A percentile compares a stretch with the other conserved stretches of the same genome.
phyloP scores from a whole-genome alignment of 2,888 invertebrate species.

The Diogma glabrata region DNA sequence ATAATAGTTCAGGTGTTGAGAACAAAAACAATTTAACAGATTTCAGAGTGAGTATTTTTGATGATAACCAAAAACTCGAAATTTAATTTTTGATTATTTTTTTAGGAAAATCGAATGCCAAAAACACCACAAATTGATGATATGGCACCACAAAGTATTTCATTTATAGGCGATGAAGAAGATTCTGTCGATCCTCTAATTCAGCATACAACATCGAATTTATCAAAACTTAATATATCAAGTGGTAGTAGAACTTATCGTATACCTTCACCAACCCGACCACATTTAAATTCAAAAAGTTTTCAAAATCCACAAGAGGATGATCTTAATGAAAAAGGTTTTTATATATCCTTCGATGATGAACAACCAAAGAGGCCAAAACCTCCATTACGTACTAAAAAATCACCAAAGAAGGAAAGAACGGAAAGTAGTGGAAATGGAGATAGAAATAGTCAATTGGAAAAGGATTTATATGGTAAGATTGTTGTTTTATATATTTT shows the following conservation, averaged over 20 bases:
- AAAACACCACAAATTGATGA: constrained; percentile 61
- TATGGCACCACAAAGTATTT: constrained; percentile 89
- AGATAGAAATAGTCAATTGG: constrained; percentile 35
- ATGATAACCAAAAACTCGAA: neutral
- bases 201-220: constrained; percentile 33
- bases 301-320: constrained; percentile 48
- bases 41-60: constrained; percentile 15
- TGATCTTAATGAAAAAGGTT: constrained; percentile 59
- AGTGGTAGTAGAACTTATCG: constrained; percentile 81
- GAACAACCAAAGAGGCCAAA: constrained; percentile 81
- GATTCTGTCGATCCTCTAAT: constrained; percentile 32
- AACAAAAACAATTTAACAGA: constrained; percentile 23
- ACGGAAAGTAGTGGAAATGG: constrained; percentile 45
- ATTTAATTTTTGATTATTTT: constrained; percentile 7
- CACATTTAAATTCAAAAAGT: constrained; percentile 55
- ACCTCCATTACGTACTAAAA: constrained; percentile 68
- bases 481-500: too few relatives aligned
- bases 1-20: constrained; percentile 16
- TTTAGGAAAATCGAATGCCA: constrained; percentile 25
- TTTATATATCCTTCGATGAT: constrained; percentile 89
- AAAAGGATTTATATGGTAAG: constrained; percentile 35
- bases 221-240: constrained; percentile 69
- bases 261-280: constrained; percentile 78
- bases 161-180: constrained; percentile 70
- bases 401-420: constrained; percentile 66